Conservation (phyloP, 2,888 invertebrate species). For the Escarpia spicata region DNA sequence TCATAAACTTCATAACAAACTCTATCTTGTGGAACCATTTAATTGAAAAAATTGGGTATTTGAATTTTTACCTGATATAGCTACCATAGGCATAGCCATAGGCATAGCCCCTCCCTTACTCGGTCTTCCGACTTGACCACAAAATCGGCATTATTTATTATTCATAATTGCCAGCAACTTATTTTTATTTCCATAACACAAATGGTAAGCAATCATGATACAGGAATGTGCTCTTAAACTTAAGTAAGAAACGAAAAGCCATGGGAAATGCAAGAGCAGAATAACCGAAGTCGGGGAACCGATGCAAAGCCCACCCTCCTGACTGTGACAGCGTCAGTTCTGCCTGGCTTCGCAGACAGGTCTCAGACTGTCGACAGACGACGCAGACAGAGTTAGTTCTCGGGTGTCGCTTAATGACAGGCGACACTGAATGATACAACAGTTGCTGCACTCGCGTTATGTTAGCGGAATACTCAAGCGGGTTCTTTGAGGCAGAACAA, state of each 20-base stretch:
- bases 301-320: background rate
- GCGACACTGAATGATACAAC: background rate
- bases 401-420: background rate
- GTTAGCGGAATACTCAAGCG: background rate
- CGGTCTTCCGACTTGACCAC: too few species aligned
- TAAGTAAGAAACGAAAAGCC: background rate
- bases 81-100: too few species aligned
- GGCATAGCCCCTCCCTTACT: too few species aligned
- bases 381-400: background rate
- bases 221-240: background rate
- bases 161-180: too few species aligned
- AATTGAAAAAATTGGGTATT: too few species aligned
- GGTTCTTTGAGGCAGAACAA: background rate
- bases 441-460: background rate
- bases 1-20: too few species aligned
- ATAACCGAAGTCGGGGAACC: background rate
- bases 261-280: background rate
- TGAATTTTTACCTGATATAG: too few species aligned
- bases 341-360: too few species aligned
- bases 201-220: background rate
- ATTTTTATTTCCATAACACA: background rate
- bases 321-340: background rate
- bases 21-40: too few species aligned
- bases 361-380: background rate
- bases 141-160: too few species aligned